Evolutionary conservation across 2,888 invertebrate genomes (phyloP).

Genomic region (Stenurella melanura): DNA sequence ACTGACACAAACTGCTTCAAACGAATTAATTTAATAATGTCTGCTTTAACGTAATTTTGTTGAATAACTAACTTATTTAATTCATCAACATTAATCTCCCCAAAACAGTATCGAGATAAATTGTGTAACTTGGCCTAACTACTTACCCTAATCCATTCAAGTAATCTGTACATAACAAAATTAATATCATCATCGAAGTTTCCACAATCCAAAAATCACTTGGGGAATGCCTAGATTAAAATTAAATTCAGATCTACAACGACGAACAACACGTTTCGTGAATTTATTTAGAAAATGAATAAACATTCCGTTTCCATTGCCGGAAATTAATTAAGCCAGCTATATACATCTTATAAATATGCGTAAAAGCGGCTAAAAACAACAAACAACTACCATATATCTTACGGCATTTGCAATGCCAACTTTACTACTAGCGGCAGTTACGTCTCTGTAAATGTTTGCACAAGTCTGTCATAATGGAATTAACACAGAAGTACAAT

Average conservation of each 20-base stretch:
- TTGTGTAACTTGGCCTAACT: slow-evolving; percentile 3
- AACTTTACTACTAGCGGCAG: slow-evolving; percentile 23
- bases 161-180: slow-evolving; percentile 1
- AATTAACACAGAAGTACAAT: slow-evolving; percentile 38
- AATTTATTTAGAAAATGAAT: slow-evolving; percentile 55
- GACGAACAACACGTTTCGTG: slow-evolving; percentile 34
- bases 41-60: too few relatives aligned
- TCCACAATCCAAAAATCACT: slow-evolving; percentile 16
- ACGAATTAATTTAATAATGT: too few relatives aligned
- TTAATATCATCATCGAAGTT: slow-evolving; percentile 4
- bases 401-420: slow-evolving; percentile 43
- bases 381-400: slow-evolving; percentile 50
- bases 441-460: slow-evolving; percentile 43
- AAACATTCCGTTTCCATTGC: slow-evolving; percentile 58
- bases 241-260: slow-evolving; percentile 28
- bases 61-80: neutral
- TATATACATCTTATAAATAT: slow-evolving; percentile 52
- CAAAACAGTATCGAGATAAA: slow-evolving; percentile 2
- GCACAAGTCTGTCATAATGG: slow-evolving; percentile 44
- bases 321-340: slow-evolving; percentile 56
- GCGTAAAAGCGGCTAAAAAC: slow-evolving; percentile 51
- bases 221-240: slow-evolving; percentile 8
- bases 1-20: too few relatives aligned
- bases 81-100: neutral
- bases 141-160: neutral